Percentiles rank a stretch among this genome's conserved stretches.
These are phyloP conservation scores for Oryzaephilus surinamensis DNA, from an alignment of 1,140 invertebrate species.

Conservation along the genomic window DNA sequence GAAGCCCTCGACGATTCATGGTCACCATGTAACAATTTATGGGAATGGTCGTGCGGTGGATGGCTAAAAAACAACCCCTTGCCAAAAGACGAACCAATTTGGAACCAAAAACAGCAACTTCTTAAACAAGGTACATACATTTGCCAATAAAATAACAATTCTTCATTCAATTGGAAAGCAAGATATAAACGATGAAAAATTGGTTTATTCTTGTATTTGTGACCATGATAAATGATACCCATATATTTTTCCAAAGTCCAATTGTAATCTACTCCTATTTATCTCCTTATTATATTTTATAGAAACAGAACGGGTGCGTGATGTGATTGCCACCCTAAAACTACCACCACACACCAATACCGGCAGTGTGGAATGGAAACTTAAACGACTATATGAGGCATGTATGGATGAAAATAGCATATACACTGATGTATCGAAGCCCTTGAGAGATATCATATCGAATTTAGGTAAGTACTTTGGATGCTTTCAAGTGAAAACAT, in stretches of 20 bases:
- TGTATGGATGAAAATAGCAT: slow-evolving; percentile 37
- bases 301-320: too few species aligned
- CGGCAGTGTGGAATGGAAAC: slow-evolving; percentile 35
- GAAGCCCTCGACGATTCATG: slow-evolving; percentile 33
- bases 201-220: too few species aligned
- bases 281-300: too few species aligned
- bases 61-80: slow-evolving; percentile 38
- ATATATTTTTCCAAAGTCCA: too few species aligned
- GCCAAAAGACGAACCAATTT: slow-evolving; percentile 33
- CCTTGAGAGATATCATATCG: slow-evolving; percentile 33
- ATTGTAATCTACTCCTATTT: too few species aligned
- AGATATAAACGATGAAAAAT: too few species aligned
- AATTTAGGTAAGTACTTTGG: slow-evolving; percentile 32
- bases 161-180: slow-evolving; percentile 19
- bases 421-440: slow-evolving; percentile 32
- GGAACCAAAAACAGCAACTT: slow-evolving; percentile 28
- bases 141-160: slow-evolving; percentile 3
- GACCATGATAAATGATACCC: too few species aligned
- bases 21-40: slow-evolving; percentile 43
- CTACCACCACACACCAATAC: slow-evolving; percentile 24
- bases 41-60: slow-evolving; percentile 41
- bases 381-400: slow-evolving; percentile 38
- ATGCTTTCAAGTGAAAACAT: too few species aligned
- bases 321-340: slow-evolving; percentile 32
- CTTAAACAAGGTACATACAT: slow-evolving; percentile 19